Evolutionary conservation across 2,797 vertebrate species (phyloP).

Genomic region (Muraenolepis orangiensis): DNA sequence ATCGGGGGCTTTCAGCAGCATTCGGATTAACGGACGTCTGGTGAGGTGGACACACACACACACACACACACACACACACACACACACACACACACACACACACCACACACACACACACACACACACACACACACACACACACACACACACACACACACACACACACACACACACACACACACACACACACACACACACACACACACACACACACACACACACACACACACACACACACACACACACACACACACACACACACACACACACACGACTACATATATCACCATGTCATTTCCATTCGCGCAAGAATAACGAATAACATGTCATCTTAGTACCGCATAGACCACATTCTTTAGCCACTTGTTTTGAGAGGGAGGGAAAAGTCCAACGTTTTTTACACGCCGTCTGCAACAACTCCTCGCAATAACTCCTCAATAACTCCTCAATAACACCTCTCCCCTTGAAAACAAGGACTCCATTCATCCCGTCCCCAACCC

Average conservation of each 20-base stretch:
- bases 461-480: conserved; percentile 10
- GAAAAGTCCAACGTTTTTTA: conserved; percentile 1
- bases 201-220: neutral
- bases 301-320: too few species aligned
- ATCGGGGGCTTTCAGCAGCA: too few species aligned
- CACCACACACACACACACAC: neutral
- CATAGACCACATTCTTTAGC: neutral
- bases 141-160: neutral
- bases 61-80: neutral
- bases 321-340: neutral
- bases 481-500: conserved; percentile 10
- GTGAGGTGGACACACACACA: neutral
- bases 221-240: neutral
- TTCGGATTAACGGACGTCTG: too few species aligned
- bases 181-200: neutral
- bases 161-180: neutral
- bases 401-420: neutral
- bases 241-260: neutral
- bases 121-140: conserved; percentile 17
- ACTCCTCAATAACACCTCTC: too few species aligned
- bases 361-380: neutral
- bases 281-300: too few species aligned
- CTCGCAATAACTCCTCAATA: too few species aligned
- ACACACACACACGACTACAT: neutral
- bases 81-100: neutral